These are phyloP conservation scores for Scaptomyza parva DNA, from an alignment of 2,888 invertebrate species.

Conservation along the genomic window DNA sequence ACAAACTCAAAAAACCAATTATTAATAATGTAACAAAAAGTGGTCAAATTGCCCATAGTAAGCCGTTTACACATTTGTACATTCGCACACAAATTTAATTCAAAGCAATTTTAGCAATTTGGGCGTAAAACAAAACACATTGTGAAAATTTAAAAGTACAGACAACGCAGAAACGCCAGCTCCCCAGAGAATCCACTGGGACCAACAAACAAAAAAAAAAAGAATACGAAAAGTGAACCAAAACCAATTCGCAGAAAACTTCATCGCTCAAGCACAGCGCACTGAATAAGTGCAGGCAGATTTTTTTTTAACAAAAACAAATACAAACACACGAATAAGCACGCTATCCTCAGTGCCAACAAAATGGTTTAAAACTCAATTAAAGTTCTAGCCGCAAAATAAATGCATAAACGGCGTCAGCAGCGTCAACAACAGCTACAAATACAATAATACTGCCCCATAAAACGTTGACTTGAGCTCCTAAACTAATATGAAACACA, in stretches of 20 bases:
- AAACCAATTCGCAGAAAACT: slow-evolving; percentile 60
- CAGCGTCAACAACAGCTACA: slow-evolving; percentile 57
- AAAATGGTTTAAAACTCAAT: slow-evolving; percentile 81
- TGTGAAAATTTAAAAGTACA: slow-evolving; percentile 47
- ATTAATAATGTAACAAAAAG: too few relatives aligned
- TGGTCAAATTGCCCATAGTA: too few relatives aligned
- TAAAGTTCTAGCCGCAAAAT: slow-evolving; percentile 81
- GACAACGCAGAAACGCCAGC: slow-evolving; percentile 36
- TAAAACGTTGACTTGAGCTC: slow-evolving; percentile 19
- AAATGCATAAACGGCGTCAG: slow-evolving; percentile 70
- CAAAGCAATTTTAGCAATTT: slow-evolving; percentile 50
- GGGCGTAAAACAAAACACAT: slow-evolving; percentile 52
- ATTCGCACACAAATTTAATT: slow-evolving; percentile 27
- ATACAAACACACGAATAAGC: slow-evolving; percentile 9
- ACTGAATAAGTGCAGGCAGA: slow-evolving; percentile 32
- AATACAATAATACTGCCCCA: slow-evolving; percentile 45
- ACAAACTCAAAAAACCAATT: too few relatives aligned
- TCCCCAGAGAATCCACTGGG: slow-evolving; percentile 20
- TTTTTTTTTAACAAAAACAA: slow-evolving; percentile 33
- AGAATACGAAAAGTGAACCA: not conserved
- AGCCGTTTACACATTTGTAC: too few relatives aligned
- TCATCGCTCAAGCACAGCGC: slow-evolving; percentile 69
- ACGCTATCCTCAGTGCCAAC: slow-evolving; percentile 49
- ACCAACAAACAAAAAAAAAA: not conserved
- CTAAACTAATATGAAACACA: not conserved